Evolutionary conservation across 2,113 vertebrate species (phyloP).

Genomic region (Lagopus muta): DNA sequence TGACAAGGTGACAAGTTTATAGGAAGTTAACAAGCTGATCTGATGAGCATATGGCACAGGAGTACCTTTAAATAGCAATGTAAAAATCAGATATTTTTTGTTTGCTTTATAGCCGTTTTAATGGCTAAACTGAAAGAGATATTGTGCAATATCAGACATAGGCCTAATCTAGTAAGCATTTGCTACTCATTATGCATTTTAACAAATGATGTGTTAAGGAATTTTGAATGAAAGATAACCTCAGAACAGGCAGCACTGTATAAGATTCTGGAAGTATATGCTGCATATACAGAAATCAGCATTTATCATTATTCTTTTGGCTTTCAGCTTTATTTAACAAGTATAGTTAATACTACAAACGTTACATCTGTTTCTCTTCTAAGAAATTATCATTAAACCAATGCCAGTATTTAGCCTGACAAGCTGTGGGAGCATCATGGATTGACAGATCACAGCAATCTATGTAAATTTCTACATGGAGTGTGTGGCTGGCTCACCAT

Average conservation of each 20-base stretch:
- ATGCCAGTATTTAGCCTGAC: neutral
- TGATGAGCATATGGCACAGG: neutral
- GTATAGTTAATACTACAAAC: neutral
- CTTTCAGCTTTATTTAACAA: neutral
- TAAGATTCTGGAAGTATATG: neutral
- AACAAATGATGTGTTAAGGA: neutral
- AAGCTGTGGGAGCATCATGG: fast-evolving
- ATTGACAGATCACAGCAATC: neutral
- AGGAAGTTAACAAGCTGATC: neutral
- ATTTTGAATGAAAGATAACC: neutral
- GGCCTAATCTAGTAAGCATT: neutral
- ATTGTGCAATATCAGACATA: neutral
- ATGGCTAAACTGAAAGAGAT: neutral
- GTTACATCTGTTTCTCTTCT: neutral
- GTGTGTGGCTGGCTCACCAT: neutral
- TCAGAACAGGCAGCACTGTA: neutral
- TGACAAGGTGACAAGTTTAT: neutral
- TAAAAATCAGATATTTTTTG: neutral
- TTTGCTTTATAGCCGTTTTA: neutral
- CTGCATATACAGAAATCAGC: neutral
- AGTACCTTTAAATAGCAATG: neutral
- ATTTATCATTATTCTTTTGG: neutral
- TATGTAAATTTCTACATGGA: neutral
- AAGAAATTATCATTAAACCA: neutral
- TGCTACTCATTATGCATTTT: neutral